phyloP scores from a whole-genome alignment of 2,888 invertebrate genomes.

The Pristionchus arcanus region DNA sequence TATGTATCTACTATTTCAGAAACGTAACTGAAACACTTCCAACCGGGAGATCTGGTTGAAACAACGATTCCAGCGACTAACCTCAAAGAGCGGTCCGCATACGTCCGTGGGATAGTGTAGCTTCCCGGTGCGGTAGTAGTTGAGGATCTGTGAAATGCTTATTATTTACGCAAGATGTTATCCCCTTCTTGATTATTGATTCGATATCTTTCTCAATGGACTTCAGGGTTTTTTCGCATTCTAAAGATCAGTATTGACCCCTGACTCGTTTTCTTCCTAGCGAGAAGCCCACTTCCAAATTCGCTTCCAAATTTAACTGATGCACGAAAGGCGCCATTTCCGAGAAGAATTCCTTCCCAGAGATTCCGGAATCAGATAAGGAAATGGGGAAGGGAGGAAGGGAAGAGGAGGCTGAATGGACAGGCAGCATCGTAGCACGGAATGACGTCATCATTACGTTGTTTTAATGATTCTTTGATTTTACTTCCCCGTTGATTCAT shows the following conservation, averaged over 20 bases:
- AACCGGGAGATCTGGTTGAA: no score
- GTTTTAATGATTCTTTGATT: no score
- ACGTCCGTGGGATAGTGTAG: constrained; percentile 99
- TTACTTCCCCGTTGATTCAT: no score
- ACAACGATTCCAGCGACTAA: no score
- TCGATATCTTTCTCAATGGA: neutral
- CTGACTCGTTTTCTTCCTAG: neutral
- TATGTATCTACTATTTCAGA: neutral
- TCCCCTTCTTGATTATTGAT: neutral
- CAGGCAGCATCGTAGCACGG: neutral
- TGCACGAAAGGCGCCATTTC: constrained; percentile 5
- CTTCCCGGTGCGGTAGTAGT: constrained; percentile 88
- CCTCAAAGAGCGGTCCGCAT: constrained; percentile 95
- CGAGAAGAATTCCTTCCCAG: neutral
- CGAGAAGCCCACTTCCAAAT: neutral
- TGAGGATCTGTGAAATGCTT: constrained; percentile 89
- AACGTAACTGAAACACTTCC: no score
- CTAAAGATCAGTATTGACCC: neutral
- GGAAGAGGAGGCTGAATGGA: neutral
- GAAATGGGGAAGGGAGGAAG: neutral
- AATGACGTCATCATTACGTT: neutral
- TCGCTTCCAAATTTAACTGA: neutral
- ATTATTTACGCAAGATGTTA: neutral
- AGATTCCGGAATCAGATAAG: constrained; percentile 1
- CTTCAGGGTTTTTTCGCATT: neutral